Evolutionary conservation across 2,797 vertebrate genomes (phyloP).

Genomic region (Chaetophractus vellerosus): DNA sequence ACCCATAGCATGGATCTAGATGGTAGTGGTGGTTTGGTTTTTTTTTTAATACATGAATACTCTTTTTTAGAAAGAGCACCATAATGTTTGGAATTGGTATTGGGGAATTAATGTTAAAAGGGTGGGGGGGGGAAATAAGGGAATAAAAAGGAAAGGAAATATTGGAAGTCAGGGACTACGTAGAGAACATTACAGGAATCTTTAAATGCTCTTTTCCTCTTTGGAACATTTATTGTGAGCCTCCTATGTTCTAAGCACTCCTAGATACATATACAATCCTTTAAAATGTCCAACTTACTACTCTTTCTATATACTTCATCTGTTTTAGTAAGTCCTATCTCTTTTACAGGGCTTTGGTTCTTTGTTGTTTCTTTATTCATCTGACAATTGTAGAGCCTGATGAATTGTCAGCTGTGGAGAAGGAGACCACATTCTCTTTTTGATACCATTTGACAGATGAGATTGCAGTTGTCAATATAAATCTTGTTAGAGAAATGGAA

Average conservation of each 20-base stretch:
- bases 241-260: background rate
- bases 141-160: slow-evolving; percentile 26
- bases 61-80: background rate
- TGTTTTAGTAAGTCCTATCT: background rate
- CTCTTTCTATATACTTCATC: background rate
- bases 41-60: background rate
- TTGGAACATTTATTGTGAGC: background rate
- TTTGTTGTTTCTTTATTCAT: background rate
- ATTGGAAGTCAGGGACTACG: background rate
- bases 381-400: background rate
- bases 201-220: background rate
- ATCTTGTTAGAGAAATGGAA: slow-evolving; percentile 14
- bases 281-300: slow-evolving; percentile 40
- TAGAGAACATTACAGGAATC: background rate
- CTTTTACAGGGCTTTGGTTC: slow-evolving; percentile 12
- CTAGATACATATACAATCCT: background rate
- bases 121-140: background rate
- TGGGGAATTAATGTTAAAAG: slow-evolving; percentile 20
- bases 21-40: background rate
- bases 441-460: slow-evolving; percentile 29
- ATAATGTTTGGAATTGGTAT: background rate
- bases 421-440: slow-evolving; percentile 25
- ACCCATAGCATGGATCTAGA: background rate
- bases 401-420: background rate
- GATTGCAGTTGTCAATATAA: background rate